phyloP scores from a whole-genome alignment of 2,888 invertebrate genomes.

The Arrhopalites spinosus region DNA sequence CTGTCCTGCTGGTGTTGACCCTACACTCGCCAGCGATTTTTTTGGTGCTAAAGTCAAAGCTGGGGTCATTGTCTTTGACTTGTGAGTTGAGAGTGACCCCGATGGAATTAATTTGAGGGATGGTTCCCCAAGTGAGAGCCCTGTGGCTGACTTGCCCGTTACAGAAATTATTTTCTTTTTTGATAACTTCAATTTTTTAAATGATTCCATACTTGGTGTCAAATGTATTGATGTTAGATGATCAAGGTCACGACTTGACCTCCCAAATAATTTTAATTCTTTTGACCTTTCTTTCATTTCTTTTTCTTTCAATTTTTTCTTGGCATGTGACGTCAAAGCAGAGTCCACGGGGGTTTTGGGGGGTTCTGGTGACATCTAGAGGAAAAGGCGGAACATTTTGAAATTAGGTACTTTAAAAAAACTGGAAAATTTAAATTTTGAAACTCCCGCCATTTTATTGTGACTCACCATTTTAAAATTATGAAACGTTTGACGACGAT shows the following conservation, averaged over 20 bases:
- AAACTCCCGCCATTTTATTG: conserved; percentile 13
- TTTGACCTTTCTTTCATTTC: background rate
- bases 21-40: conserved; percentile 1
- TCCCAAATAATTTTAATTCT: no score
- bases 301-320: background rate
- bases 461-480: conserved; percentile 25
- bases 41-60: background rate
- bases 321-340: background rate
- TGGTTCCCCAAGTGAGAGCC: no score
- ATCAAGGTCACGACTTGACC: no score
- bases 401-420: no score
- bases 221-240: background rate
- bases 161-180: no score
- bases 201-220: background rate
- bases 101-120: no score
- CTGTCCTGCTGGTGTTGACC: background rate
- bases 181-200: no score
- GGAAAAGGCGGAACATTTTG: background rate
- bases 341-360: conserved; percentile 16
- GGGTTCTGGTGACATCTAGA: conserved; percentile 39
- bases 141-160: conserved; percentile 10
- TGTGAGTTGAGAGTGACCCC: no score
- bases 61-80: no score
- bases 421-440: no score
- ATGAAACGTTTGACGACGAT: conserved; percentile 20